Base-by-base conservation (phyloP, 2,888 invertebrate genomes). In the Idaea straminata region DNA sequence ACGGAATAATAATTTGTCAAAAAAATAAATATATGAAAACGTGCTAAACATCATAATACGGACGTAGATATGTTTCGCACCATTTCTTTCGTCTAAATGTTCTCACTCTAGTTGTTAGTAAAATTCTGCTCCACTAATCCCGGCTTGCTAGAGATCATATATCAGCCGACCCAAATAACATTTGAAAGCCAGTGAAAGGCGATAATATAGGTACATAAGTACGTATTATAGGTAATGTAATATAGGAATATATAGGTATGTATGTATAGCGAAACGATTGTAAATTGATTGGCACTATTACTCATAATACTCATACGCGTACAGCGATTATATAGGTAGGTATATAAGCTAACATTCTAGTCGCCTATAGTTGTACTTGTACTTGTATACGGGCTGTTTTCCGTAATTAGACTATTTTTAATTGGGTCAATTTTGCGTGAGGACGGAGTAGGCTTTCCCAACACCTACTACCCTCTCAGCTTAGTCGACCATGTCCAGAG, bases 61-160 rank as follows among this genome's bases (percentile, higher is more conserved):
- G 47, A 47, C 13, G 13, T 47, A 10, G 3, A 47, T 2, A 47
- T 47, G 84, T 82, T 78, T 78, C 82, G 86, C 86, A 77, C 86
- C 81, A 90, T 89, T 91, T 90, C 84, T 82, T 80, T 77, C 74
- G 75, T 75, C 73, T 78, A 76, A 81, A 82, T 79, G 83, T 89
- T 87, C 85, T 86, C 89, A 91, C 85, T 89, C 91, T 91, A 91
- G 79, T 91, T 88, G 75, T 73, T 85, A 74, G 75, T 83, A 85
- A 80, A 84, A 89, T 86, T 90, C 82, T 90, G 91, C 88, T 85
- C 89, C 85, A 89, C 82, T 90, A 84, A 88, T 86, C 84, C 80
- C 78, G 77, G 75, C 81, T 82, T 80, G 76, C 81, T 83, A 79
- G 81, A 76, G 88, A 89, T 91, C 90, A 86, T 84, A 88, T 91